Evolutionary conservation across 2,888 invertebrate species (phyloP).

Genomic region (Steinernema carpocapsae): DNA sequence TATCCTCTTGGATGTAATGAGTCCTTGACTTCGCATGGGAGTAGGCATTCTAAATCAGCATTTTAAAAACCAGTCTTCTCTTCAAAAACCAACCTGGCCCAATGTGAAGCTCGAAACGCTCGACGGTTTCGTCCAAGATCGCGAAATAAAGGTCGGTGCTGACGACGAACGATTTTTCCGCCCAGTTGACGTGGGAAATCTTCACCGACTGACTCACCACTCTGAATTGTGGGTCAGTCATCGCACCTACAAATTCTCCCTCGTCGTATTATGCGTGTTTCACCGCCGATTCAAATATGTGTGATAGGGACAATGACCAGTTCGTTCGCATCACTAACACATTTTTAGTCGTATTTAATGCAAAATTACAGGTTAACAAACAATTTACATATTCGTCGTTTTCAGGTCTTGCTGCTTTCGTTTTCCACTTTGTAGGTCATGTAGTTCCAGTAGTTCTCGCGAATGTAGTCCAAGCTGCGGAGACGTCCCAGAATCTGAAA

Average conservation of each 20-base stretch:
- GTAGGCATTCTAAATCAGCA: constrained; percentile 3
- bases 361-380: neutral
- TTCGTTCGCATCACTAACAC: neutral
- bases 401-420: too few relatives aligned
- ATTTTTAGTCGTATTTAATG: neutral
- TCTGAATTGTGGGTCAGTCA: neutral
- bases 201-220: constrained; percentile 21
- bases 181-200: constrained; percentile 17
- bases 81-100: neutral
- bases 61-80: neutral
- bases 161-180: constrained; percentile 6
- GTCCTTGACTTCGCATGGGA: neutral
- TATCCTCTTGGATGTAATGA: constrained; percentile 4
- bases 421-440: constrained; percentile 46
- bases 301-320: neutral
- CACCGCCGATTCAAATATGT: neutral
- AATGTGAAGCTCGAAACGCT: constrained; percentile 14
- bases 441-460: constrained; percentile 62
- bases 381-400: neutral
- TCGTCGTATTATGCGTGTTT: too few relatives aligned
- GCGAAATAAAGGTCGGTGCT: constrained; percentile 23
- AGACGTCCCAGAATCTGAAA: constrained; percentile 47
- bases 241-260: too few relatives aligned
- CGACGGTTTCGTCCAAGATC: constrained; percentile 10
- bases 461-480: constrained; percentile 39